Evolutionary conservation across 2,797 vertebrate genomes (phyloP), one percentile per base, ranked within the genome.

Genomic region (Myotis pilosus): DNA sequence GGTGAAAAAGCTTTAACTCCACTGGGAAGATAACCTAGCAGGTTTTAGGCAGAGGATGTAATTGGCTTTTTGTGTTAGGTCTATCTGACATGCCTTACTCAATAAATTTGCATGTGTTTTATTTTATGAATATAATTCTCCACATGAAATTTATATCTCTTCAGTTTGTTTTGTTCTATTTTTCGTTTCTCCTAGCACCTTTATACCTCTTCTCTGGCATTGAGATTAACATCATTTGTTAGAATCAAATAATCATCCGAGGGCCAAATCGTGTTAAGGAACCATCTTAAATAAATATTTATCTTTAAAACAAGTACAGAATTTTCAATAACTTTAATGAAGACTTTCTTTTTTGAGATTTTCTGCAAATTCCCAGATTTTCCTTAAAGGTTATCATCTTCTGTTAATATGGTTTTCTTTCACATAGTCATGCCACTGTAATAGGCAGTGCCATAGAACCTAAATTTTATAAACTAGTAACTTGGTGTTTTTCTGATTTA

Each of bases 31-130:
- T 83, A 80, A 80, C 51, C 49, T 82, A 91, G 55, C 38, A 94
- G 84, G 68, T 92, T 96, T 90, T 95, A 69, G 95, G 90, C 76
- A 87, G 85, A 93, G 60, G 72, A 66, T 86, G 5, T 91, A 89
- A 87, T 84, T 88, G 93, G 44, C 60, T 78, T 96, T 94, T 94
- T 93, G 44, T 92, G 51, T 80, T 87, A 83, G 12, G 16, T 89
- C 44, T 92, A 44, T 60, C 76, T 94, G 75, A 92, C 72, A 72
- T 90, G 68, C 23, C 68, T 96, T 93, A 74, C n/a, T 83, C 55
- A 92, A 84, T 89, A 91, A 38, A 91, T 97, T 87, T 95, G 72
- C 62, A 81, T 92, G 15, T 94, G 41, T 82, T 96, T 95, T 92
- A 79, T 69, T 92, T 95, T 91, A 79, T 88, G 79, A 79, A 91